Evolutionary conservation across 2,888 invertebrate species (phyloP), one percentile per base, ranked within the genome.

Genomic region (Altica lythri): DNA sequence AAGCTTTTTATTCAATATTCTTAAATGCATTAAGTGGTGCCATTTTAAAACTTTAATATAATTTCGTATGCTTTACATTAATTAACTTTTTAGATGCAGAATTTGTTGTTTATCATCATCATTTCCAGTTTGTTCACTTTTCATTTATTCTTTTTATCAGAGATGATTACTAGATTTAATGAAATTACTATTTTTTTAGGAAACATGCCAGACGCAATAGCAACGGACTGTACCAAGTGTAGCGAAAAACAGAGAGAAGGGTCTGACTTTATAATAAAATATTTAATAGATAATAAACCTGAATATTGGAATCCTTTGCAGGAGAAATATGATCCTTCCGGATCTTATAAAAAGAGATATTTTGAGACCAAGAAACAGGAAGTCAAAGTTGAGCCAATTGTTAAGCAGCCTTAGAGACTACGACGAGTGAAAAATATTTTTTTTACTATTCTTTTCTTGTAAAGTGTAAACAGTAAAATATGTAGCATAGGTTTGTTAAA

Each of bases 121-220:
- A n/a, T n/a, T n/a, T n/a, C n/a, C n/a, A n/a, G n/a, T n/a, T n/a
- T n/a, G n/a, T n/a, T n/a, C n/a, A n/a, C n/a, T n/a, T n/a, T n/a
- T n/a, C n/a, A n/a, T n/a, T n/a, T n/a, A n/a, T n/a, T n/a, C n/a
- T n/a, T n/a, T n/a, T n/a, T n/a, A n/a, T n/a, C n/a, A n/a, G n/a
- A n/a, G 13, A 1, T 35, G 16, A 16, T 3, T 35, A 14, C 10
- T 18, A 12, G n/a, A 8, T 2, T 37, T 37, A 5, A 40, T 13
- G 8, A n/a, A n/a, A n/a, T n/a, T n/a, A n/a, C 49, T 62, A 42
- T 61, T 45, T 57, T 77, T 79, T 25, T 74, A 88, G 88, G 79
- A 50, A 85, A 83, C 60, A 78, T 89, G 37, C 87, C 88, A 0
- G 88, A 89, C 67, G 88, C 88, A 0, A 82, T 88, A 48, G 77